These are phyloP conservation scores for Sitobion miscanthi DNA, from an alignment of 1,140 invertebrate genomes.

Conservation along the genomic window DNA sequence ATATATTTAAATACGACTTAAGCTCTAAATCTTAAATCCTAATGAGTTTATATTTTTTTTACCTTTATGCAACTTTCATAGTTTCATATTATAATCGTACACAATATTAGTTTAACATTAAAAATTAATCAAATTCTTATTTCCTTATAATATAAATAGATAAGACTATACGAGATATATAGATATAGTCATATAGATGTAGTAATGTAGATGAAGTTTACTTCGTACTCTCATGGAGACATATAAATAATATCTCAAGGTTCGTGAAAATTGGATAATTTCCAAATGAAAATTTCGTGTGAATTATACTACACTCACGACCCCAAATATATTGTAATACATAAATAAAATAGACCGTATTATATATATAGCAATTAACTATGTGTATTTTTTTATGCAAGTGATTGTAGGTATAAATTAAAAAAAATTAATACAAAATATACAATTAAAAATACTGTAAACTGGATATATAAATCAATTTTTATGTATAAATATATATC, in stretches of 20 bases:
- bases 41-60: not conserved
- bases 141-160: not conserved
- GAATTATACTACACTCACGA: not conserved
- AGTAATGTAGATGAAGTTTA: not conserved
- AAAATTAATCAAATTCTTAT: not conserved
- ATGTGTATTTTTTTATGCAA: not conserved
- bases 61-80: not conserved
- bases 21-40: not conserved
- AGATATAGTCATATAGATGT: not conserved
- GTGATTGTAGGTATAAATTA: not conserved
- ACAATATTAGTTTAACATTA: not conserved
- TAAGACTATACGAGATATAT: not conserved
- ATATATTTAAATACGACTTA: not conserved
- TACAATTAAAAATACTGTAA: not conserved
- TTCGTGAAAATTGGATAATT: not conserved
- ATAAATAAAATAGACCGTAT: not conserved
- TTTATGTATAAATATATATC: not conserved
- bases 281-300: not conserved
- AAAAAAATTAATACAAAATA: not conserved
- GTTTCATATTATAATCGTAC: not conserved
- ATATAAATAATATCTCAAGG: not conserved
- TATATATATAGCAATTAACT: not conserved
- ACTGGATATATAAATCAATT: not conserved
- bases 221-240: not conserved
- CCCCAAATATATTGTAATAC: not conserved